Evolutionary conservation across 2,888 invertebrate species (phyloP).

Genomic region (Pheosia gnoma): DNA sequence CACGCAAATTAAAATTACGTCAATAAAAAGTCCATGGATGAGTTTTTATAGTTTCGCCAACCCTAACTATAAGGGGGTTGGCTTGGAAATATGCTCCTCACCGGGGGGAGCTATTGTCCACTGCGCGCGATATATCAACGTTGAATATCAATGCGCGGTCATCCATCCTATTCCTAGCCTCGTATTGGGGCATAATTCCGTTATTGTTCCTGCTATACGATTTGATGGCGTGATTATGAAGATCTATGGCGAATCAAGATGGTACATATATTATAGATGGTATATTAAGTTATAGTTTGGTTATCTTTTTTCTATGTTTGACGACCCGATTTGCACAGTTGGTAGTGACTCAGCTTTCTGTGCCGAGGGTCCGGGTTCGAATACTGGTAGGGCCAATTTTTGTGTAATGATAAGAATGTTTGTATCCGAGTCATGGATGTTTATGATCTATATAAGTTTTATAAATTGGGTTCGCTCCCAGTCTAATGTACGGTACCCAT

Average conservation of each 20-base stretch:
- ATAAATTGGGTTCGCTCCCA: too few relatives aligned
- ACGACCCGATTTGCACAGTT: too few relatives aligned
- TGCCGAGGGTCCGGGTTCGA: too few relatives aligned
- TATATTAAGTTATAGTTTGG: too few relatives aligned
- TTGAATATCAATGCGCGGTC: conserved; percentile 72
- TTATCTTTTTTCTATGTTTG: too few relatives aligned
- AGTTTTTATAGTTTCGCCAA: conserved; percentile 27
- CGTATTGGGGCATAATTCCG: conserved; percentile 66
- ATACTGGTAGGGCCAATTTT: too few relatives aligned
- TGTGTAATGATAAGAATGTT: too few relatives aligned
- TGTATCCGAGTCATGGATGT: too few relatives aligned
- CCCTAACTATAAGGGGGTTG: conserved; percentile 51
- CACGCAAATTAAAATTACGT: too few relatives aligned
- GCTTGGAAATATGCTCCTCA: conserved; percentile 56
- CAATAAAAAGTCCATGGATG: not conserved
- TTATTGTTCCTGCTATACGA: conserved; percentile 56
- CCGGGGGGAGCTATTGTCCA: conserved; percentile 65
- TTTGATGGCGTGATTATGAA: conserved; percentile 67
- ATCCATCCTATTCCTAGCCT: conserved; percentile 62
- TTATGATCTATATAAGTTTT: too few relatives aligned
- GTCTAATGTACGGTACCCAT: too few relatives aligned
- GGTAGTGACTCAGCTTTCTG: too few relatives aligned
- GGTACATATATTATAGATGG: conserved; percentile 6
- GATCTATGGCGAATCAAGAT: conserved; percentile 51
- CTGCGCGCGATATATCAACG: conserved; percentile 70